Evolutionary conservation across 2,888 invertebrate species (phyloP).

Genomic region (Drosophila acutilabella): DNA sequence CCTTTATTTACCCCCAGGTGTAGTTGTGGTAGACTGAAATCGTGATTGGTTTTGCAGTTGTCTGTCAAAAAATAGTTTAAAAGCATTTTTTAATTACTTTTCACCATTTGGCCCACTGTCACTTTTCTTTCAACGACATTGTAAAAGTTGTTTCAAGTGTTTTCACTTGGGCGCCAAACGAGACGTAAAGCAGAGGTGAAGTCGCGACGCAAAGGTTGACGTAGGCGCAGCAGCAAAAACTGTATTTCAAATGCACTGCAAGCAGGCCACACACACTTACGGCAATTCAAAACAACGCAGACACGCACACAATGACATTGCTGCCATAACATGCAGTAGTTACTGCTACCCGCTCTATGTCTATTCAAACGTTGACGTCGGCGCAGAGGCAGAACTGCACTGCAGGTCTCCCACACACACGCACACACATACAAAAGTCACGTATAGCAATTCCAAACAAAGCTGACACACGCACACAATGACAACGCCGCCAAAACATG

Average conservation of each 20-base stretch:
- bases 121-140: conserved; percentile 63
- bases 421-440: conserved; percentile 4
- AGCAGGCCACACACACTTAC: conserved; percentile 35
- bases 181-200: conserved; percentile 16
- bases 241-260: conserved; percentile 39
- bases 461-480: conserved; percentile 4
- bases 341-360: conserved; percentile 17
- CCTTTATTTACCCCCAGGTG: too few species aligned
- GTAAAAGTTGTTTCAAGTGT: conserved; percentile 72
- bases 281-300: neutral
- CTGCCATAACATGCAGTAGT: conserved; percentile 39
- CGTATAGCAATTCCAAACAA: neutral
- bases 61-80: conserved; percentile 37
- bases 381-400: conserved; percentile 16
- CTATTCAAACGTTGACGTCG: conserved; percentile 44
- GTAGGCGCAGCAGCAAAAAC: conserved; percentile 4
- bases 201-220: conserved; percentile 18
- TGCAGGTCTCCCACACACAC: conserved; percentile 44
- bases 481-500: conserved; percentile 27
- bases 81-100: conserved; percentile 55
- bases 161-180: conserved; percentile 61
- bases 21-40: neutral
- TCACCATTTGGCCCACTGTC: conserved; percentile 63
- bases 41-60: conserved; percentile 40
- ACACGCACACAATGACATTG: conserved; percentile 1